These are phyloP conservation scores for Automeris io DNA, from an alignment of 2,888 invertebrate species.

Conservation along the genomic window DNA sequence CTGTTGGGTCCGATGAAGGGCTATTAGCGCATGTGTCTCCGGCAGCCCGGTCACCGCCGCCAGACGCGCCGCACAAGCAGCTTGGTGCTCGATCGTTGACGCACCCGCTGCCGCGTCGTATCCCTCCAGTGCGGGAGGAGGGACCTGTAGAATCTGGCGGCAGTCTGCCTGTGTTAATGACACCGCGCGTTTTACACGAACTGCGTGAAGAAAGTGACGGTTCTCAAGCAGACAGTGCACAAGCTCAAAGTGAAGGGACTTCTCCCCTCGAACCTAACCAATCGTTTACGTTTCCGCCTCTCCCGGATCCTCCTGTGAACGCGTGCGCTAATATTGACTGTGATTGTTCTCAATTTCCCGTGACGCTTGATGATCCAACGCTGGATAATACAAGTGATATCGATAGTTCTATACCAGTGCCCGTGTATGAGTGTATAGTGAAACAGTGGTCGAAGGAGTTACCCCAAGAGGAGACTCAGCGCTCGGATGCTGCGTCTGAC, in stretches of 20 bases:
- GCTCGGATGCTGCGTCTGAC: constrained; percentile 59
- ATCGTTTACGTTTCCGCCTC: constrained; percentile 68
- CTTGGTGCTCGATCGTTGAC: constrained; percentile 68
- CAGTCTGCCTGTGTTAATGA: constrained; percentile 56
- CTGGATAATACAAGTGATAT: constrained; percentile 48
- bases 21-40: constrained; percentile 59
- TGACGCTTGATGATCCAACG: constrained; percentile 41
- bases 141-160: constrained; percentile 49
- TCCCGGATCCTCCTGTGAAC: constrained; percentile 58
- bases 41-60: constrained; percentile 63
- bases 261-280: constrained; percentile 71
- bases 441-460: constrained; percentile 78
- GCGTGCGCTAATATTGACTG: constrained; percentile 62
- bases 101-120: constrained; percentile 68
- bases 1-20: constrained; percentile 79
- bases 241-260: constrained; percentile 71
- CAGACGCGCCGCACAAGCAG: constrained; percentile 65
- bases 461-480: constrained; percentile 48
- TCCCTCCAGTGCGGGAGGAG: constrained; percentile 58
- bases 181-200: constrained; percentile 62
- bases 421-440: constrained; percentile 80
- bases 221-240: constrained; percentile 70
- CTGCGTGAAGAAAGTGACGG: constrained; percentile 71
- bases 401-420: constrained; percentile 77
- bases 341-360: constrained; percentile 57